Evolutionary conservation across 1,140 invertebrate genomes (phyloP).

Genomic region (Asobara japonica): DNA sequence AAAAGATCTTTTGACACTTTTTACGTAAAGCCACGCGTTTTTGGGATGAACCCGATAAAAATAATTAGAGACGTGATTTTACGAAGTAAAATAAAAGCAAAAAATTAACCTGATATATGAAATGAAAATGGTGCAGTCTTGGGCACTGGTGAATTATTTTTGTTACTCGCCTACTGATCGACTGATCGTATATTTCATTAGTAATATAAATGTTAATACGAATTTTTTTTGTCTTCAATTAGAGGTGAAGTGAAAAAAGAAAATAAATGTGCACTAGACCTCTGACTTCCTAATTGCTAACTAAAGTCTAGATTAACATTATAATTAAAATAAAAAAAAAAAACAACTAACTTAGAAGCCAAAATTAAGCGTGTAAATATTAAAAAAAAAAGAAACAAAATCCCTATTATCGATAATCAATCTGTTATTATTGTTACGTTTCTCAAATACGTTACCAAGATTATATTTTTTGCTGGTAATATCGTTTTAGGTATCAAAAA

Average conservation of each 20-base stretch:
- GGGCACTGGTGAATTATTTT: conserved; percentile 30
- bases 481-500: conserved; percentile 28
- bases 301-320: neutral
- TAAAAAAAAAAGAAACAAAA: conserved; percentile 45
- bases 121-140: neutral
- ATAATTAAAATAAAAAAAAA: conserved; percentile 2
- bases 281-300: neutral
- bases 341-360: conserved; percentile 47
- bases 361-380: conserved; percentile 59
- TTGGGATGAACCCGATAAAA: too few species aligned
- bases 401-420: conserved; percentile 54
- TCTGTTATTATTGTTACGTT: conserved; percentile 63
- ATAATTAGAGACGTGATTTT: conserved; percentile 20
- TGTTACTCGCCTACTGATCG: conserved; percentile 34
- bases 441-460: conserved; percentile 60
- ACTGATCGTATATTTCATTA: conserved; percentile 32
- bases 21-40: too few species aligned
- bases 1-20: neutral
- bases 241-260: conserved; percentile 8
- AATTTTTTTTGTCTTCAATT: conserved; percentile 10
- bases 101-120: neutral
- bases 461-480: conserved; percentile 57
- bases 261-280: neutral
- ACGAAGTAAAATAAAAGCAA: neutral
- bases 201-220: conserved; percentile 14